Base-by-base conservation (phyloP, 2,113 vertebrate species). In the Capreolus pygargus region DNA sequence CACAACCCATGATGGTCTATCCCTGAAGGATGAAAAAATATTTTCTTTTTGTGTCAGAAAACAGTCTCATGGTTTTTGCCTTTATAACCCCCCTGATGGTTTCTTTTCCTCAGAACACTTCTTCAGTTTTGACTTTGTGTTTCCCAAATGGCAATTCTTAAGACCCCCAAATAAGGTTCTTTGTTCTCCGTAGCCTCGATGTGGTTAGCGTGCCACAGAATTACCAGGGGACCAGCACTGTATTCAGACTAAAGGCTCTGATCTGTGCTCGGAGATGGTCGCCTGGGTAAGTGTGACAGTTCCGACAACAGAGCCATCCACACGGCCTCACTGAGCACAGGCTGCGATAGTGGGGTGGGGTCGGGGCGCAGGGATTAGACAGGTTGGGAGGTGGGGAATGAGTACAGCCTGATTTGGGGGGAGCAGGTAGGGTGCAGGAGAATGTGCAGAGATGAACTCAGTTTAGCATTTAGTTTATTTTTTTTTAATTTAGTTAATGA, bases 311-410 rank as follows among this genome's bases (percentile, higher is more conserved):
- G 36, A 52, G 39, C 45, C 30, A 7, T 12, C 30, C 67, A 15
- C 12, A 1, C 0, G 3, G 17, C 50, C 17, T 89, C 28, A 67
- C 33, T 21, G n/a, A 91, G n/a, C 21, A 61, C 36, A 43, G 60
- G 16, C 2, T 2, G 0, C 67, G n/a, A n/a, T 28, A 47, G 30
- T 4, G 30, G 28, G 17, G 25, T 27, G 33, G 2, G 30, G 23
- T 1, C 0, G 5, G 16, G 25, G 6, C 3, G 28, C 13, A 27
- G 25, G 74, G 13, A 45, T 27, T 13, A 47, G 45, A 8, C 7
- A 21, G 60, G 33, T 13, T 61, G 43, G 13, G 76, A 83, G 17
- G 33, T 27, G 12, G 30, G 30, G 13, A 86, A 89, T 52, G 54
- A 93, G 54, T 39, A 70, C 36, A 76, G 21, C 33, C 19, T 30